Evolutionary conservation across 2,113 vertebrate species (phyloP).

Genomic region (Tragelaphus imberbis): DNA sequence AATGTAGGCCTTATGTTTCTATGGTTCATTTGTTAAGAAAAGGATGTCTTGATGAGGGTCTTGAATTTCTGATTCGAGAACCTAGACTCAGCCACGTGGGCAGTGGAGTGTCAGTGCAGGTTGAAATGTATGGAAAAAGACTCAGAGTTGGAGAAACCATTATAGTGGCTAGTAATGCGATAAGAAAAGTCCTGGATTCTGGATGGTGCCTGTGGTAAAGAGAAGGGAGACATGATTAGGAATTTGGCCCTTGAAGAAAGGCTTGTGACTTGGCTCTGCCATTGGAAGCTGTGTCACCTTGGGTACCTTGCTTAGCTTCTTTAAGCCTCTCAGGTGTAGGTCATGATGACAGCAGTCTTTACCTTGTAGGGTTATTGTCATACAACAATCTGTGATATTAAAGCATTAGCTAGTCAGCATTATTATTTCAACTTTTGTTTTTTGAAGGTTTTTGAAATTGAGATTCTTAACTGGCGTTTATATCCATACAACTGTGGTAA

Average conservation of each 20-base stretch:
- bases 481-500: neutral
- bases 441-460: slow-evolving; percentile 4
- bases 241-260: neutral
- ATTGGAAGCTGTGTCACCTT: neutral
- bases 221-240: neutral
- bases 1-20: neutral
- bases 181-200: neutral
- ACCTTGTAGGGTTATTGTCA: neutral
- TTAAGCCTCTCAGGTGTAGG: neutral
- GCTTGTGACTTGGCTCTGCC: neutral
- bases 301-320: neutral
- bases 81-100: neutral
- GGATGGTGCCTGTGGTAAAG: neutral
- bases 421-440: neutral
- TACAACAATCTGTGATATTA: neutral
- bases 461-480: neutral
- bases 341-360: neutral
- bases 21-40: neutral
- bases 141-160: neutral
- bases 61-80: neutral
- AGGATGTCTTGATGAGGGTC: neutral
- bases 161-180: neutral
- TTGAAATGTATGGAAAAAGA: neutral
- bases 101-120: neutral
- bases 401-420: neutral